Conservation (phyloP, 2,797 vertebrate species). For the Rhinatrema bivittatum region DNA sequence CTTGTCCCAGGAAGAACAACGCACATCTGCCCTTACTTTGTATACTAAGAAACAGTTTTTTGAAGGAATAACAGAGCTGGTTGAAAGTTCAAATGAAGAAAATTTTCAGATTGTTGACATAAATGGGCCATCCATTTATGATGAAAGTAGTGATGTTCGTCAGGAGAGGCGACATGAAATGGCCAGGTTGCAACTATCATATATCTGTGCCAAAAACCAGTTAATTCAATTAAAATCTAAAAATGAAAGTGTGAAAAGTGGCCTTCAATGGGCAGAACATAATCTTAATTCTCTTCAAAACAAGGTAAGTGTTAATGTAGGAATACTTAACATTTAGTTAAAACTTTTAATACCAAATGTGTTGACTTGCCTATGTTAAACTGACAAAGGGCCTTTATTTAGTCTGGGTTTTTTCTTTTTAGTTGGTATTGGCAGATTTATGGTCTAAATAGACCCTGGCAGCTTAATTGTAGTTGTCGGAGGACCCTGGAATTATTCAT, state of each 20-base stretch:
- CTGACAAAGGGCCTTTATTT: no score
- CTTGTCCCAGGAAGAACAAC: constrained; percentile 70
- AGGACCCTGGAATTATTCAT: no score
- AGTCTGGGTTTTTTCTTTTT: no score
- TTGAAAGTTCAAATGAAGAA: constrained; percentile 60
- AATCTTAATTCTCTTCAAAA: constrained; percentile 40
- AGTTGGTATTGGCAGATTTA: no score
- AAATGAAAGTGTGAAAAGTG: constrained; percentile 56
- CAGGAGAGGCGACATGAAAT: constrained; percentile 63
- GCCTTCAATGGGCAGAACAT: constrained; percentile 64
- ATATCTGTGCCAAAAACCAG: constrained; percentile 71
- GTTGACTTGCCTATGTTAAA: no score
- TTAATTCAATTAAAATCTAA: constrained; percentile 66
- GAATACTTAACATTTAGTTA: no score
- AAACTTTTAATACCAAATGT: no score
- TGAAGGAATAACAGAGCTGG: constrained; percentile 53
- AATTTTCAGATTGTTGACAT: constrained; percentile 63
- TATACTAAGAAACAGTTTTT: constrained; percentile 68
- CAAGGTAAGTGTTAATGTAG: constrained; percentile 48
- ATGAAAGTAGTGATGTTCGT: constrained; percentile 28
- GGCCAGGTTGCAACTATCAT: constrained; percentile 69
- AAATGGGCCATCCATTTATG: constrained; percentile 39
- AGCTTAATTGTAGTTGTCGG: no score
- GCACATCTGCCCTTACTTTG: constrained; percentile 65
- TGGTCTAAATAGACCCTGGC: no score